Conservation (phyloP, 92 coral and sea anemone species). For the Scolanthus callimorphus region DNA sequence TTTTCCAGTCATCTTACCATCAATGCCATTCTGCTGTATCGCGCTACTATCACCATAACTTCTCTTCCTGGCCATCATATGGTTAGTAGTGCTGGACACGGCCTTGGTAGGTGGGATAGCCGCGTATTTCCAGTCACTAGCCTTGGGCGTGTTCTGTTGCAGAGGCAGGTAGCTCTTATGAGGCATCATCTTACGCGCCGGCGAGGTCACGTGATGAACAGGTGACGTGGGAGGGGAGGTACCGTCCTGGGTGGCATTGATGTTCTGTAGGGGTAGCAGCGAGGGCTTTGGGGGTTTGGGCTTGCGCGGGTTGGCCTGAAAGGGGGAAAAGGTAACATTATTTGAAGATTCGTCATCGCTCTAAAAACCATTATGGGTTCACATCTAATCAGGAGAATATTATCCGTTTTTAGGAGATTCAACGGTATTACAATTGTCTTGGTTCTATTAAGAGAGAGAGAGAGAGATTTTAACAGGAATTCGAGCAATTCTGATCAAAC, state of each 20-base stretch:
- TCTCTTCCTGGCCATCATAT: conserved; percentile 91
- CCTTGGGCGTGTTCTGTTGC: conserved; percentile 70
- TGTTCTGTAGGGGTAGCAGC: conserved; percentile 63
- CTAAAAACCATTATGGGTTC: too few relatives aligned
- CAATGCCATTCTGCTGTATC: conserved; percentile 92
- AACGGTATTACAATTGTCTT: too few relatives aligned
- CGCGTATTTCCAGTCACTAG: conserved; percentile 84
- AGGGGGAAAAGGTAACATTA: too few relatives aligned
- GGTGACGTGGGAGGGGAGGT: conserved; percentile 81
- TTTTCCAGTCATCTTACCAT: conserved; percentile 64
- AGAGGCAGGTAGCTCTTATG: conserved; percentile 64
- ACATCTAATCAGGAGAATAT: too few relatives aligned
- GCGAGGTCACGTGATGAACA: conserved; percentile 73
- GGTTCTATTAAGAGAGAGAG: too few relatives aligned
- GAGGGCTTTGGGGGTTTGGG: conserved; percentile 72
- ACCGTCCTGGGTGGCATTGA: conserved; percentile 21
- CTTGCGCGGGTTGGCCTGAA: conserved; percentile 75
- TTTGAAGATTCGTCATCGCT: too few relatives aligned
- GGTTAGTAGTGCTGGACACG: conserved; percentile 67
- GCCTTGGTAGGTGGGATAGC: conserved; percentile 87
- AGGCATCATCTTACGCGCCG: conserved; percentile 93
- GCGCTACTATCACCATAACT: conserved; percentile 58
- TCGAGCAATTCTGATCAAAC: too few relatives aligned
- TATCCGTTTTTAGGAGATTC: too few relatives aligned
- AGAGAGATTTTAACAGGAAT: too few relatives aligned